Conservation (phyloP, 2,797 vertebrate genomes). For the Harpagifer antarcticus region DNA sequence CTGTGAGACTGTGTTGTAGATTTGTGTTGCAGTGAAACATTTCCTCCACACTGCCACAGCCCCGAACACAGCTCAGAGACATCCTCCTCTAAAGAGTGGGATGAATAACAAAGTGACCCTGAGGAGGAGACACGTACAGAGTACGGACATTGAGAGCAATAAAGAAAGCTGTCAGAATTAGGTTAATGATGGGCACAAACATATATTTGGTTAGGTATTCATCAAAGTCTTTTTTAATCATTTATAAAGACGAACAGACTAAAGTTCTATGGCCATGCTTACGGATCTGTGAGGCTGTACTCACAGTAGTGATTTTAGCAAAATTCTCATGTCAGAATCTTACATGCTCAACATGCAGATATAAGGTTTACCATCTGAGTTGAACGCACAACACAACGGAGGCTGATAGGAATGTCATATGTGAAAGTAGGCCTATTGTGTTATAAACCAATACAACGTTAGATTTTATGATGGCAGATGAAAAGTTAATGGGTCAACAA, state of each 20-base stretch:
- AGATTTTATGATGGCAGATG: too few relatives aligned
- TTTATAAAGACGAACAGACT: neutral
- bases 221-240: neutral
- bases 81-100: slow-evolving; percentile 8
- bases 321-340: too few relatives aligned
- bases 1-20: neutral
- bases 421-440: too few relatives aligned
- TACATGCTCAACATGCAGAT: too few relatives aligned
- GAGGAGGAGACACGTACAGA: neutral
- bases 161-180: neutral
- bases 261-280: neutral
- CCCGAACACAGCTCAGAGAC: slow-evolving; percentile 10
- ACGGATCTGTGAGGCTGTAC: neutral
- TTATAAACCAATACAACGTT: neutral
- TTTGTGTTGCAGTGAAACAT: slow-evolving; percentile 27
- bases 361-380: too few relatives aligned
- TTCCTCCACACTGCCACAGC: slow-evolving; percentile 10
- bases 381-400: too few relatives aligned
- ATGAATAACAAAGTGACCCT: slow-evolving; percentile 24
- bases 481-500: too few relatives aligned
- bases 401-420: neutral
- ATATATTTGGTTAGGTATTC: neutral
- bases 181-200: neutral
- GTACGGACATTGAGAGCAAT: neutral
- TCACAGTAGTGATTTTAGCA: too few relatives aligned